Conservation (phyloP, 2,888 invertebrate species). For the Pasiphila rectangulata region DNA sequence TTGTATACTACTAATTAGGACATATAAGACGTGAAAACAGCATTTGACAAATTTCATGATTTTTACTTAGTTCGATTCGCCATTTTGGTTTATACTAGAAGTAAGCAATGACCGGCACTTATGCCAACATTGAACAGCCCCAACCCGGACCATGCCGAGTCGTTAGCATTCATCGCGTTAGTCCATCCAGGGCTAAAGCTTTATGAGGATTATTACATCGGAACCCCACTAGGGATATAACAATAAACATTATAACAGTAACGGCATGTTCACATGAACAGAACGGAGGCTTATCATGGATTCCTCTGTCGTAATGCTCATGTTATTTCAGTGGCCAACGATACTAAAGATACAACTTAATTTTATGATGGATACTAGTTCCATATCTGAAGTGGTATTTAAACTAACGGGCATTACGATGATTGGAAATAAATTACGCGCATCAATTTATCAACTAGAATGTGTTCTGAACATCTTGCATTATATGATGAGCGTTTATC, state of each 20-base stretch:
- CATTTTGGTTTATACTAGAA: no score
- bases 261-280: conserved; percentile 24
- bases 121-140: conserved; percentile 26
- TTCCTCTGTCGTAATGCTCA: conserved; percentile 16
- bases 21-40: no score
- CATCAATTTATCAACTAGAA: no score
- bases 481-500: no score
- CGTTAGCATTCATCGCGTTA: conserved; percentile 52
- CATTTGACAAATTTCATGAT: no score
- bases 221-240: conserved; percentile 31
- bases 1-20: no score
- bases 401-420: conserved; percentile 3
- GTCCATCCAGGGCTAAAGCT: conserved; percentile 40
- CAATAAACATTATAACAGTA: conserved; percentile 37
- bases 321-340: conserved; percentile 20
- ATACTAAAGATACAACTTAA: conserved; percentile 15
- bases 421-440: background rate
- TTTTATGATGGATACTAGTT: conserved; percentile 14
- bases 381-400: conserved; percentile 4
- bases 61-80: no score
- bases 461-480: no score
- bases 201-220: conserved; percentile 44
- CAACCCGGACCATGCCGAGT: conserved; percentile 34
- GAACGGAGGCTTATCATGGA: conserved; percentile 21
- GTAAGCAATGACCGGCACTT: conserved; percentile 6